Percentiles rank a stretch among this genome's conserved stretches.
These are phyloP conservation scores for Rhegmatorhina hoffmannsi DNA, from an alignment of 2,113 vertebrate species.

Conservation along the genomic window DNA sequence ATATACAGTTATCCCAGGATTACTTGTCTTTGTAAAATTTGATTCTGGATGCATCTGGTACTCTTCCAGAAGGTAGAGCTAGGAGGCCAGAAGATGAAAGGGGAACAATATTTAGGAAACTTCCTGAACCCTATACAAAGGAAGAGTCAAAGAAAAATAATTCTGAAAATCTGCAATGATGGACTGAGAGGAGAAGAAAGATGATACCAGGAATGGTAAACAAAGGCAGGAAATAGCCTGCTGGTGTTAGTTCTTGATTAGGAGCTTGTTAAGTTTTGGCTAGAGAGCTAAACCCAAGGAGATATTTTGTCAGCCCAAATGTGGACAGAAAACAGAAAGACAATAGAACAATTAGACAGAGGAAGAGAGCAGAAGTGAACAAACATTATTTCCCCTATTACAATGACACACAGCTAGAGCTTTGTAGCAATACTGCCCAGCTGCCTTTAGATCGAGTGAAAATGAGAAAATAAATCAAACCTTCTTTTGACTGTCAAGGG, in stretches of 20 bases:
- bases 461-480: conserved; percentile 77
- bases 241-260: conserved; percentile 56
- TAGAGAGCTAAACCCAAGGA: conserved; percentile 60
- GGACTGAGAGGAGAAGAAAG: conserved; percentile 27
- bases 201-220: conserved; percentile 26
- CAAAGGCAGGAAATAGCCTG: conserved; percentile 57
- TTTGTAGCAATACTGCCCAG: conserved; percentile 70
- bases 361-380: conserved; percentile 56
- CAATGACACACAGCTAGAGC: conserved; percentile 21
- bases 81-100: not conserved
- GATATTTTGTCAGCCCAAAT: conserved; percentile 44
- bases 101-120: not conserved
- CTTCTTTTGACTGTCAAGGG: conserved; percentile 69
- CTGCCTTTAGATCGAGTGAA: conserved; percentile 72
- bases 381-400: conserved; percentile 52
- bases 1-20: not conserved
- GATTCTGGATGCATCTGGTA: not conserved
- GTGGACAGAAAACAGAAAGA: conserved; percentile 50
- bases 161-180: not conserved
- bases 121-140: not conserved
- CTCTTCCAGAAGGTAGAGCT: not conserved
- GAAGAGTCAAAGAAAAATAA: conserved; percentile 2
- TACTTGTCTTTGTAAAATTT: not conserved
- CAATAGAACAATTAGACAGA: conserved; percentile 51
- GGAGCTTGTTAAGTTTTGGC: conserved; percentile 48